A percentile compares a stretch with the other conserved stretches of the same genome.
Evolutionary conservation across 92 coral and sea anemone genomes (phyloP).

Genomic region (Paramuricea clavata): DNA sequence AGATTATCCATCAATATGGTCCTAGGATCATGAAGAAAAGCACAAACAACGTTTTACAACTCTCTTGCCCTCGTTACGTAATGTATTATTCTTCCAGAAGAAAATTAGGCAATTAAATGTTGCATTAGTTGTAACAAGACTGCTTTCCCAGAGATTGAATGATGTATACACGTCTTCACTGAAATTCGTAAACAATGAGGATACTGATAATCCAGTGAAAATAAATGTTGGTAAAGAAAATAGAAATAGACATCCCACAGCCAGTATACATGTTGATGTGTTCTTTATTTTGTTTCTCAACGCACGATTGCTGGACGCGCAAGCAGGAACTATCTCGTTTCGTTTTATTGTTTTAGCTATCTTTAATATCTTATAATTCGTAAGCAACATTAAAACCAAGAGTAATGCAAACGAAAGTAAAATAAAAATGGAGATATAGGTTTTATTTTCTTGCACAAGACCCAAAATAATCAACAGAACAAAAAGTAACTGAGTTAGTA

Average conservation of each 20-base stretch:
- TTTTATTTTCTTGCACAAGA: neutral
- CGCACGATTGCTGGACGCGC: neutral
- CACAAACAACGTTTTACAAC: neutral
- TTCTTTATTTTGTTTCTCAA: neutral
- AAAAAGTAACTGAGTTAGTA: neutral
- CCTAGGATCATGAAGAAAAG: neutral
- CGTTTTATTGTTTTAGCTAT: neutral
- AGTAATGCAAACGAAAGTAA: neutral
- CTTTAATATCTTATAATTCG: neutral
- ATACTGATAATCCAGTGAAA: neutral
- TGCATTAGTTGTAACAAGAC: neutral
- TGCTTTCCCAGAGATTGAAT: neutral
- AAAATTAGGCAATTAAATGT: constrained; percentile 1
- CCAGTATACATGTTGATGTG: neutral
- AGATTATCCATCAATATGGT: no score
- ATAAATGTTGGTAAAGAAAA: neutral
- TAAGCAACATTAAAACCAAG: neutral
- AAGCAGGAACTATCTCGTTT: neutral
- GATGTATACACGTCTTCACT: neutral
- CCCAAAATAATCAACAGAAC: neutral
- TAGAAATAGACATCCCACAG: neutral
- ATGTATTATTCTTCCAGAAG: neutral
- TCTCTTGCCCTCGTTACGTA: neutral
- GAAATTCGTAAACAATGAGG: neutral
- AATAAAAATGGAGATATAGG: neutral